These are phyloP conservation scores for Busseola fusca DNA, from an alignment of 2,888 invertebrate species.

Conservation along the genomic window DNA sequence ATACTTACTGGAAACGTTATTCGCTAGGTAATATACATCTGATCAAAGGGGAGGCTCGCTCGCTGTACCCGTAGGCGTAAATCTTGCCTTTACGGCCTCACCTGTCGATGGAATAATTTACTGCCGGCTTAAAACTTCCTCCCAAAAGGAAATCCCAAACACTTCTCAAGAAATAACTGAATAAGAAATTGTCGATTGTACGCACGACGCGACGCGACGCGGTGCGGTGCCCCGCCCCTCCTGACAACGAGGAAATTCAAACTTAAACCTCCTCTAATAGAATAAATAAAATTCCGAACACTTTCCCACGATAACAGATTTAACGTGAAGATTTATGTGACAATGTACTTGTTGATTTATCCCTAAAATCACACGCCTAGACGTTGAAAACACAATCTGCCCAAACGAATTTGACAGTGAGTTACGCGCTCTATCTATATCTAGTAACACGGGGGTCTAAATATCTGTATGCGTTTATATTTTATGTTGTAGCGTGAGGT, in stretches of 20 bases:
- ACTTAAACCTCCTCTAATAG: conserved; percentile 78
- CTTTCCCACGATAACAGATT: conserved; percentile 59
- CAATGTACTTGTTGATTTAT: conserved; percentile 62
- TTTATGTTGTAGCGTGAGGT: conserved; percentile 59
- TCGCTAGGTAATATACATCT: conserved; percentile 86
- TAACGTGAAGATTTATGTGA: conserved; percentile 63
- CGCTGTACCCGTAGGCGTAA: conserved; percentile 84
- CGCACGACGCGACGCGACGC: conserved; percentile 64
- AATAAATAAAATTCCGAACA: conserved; percentile 78
- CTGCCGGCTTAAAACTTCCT: conserved; percentile 87
- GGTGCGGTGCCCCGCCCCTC: conserved; percentile 55
- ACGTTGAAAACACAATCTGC: conserved; percentile 52
- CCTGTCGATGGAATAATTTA: conserved; percentile 89
- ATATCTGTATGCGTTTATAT: conserved; percentile 54
- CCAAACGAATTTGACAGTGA: conserved; percentile 45
- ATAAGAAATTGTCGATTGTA: conserved; percentile 85
- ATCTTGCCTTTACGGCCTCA: conserved; percentile 88
- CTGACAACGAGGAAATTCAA: conserved; percentile 78
- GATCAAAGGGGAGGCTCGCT: conserved; percentile 83
- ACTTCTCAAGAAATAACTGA: conserved; percentile 88
- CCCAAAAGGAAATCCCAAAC: conserved; percentile 86
- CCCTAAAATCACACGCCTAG: conserved; percentile 54
- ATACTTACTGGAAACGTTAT: conserved; percentile 82
- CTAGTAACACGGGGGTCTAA: conserved; percentile 46
- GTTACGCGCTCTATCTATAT: conserved; percentile 29